phyloP scores from a whole-genome alignment of 2,888 invertebrate genomes.

The Amiota minor region DNA sequence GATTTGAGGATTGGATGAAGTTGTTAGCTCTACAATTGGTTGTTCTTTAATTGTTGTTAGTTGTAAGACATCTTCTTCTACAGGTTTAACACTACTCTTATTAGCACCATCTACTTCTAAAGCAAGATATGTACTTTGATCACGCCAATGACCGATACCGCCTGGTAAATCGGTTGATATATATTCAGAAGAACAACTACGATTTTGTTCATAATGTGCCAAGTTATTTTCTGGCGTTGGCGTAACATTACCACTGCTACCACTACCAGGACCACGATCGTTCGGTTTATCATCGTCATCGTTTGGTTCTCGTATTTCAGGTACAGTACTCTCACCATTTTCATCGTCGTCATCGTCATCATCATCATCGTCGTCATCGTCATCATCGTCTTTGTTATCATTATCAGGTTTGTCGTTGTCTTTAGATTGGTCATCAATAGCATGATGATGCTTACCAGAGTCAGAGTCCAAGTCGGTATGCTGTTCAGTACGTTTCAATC shows the following conservation, averaged over 20 bases:
- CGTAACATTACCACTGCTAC: conserved; percentile 75
- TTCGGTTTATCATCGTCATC: conserved; percentile 76
- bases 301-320: conserved; percentile 68
- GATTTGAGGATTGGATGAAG: conserved; percentile 3
- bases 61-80: conserved; percentile 31
- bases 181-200: conserved; percentile 77
- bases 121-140: conserved; percentile 84
- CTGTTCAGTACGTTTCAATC: conserved; percentile 47
- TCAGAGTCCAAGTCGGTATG: conserved; percentile 50
- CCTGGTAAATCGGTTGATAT: conserved; percentile 84
- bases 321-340: conserved; percentile 52
- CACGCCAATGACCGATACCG: conserved; percentile 87
- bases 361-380: conserved; percentile 70
- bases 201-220: conserved; percentile 51
- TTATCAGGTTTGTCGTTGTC: conserved; percentile 30
- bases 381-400: conserved; percentile 75
- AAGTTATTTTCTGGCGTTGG: conserved; percentile 62
- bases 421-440: conserved; percentile 52
- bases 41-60: conserved; percentile 54
- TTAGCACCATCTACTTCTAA: conserved; percentile 71
- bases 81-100: conserved; percentile 35
- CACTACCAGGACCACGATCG: conserved; percentile 78
- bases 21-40: conserved; percentile 26
- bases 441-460: conserved; percentile 51
- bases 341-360: conserved; percentile 69